phyloP scores from a whole-genome alignment of 2,888 invertebrate species.

The Mermis nigrescens region DNA sequence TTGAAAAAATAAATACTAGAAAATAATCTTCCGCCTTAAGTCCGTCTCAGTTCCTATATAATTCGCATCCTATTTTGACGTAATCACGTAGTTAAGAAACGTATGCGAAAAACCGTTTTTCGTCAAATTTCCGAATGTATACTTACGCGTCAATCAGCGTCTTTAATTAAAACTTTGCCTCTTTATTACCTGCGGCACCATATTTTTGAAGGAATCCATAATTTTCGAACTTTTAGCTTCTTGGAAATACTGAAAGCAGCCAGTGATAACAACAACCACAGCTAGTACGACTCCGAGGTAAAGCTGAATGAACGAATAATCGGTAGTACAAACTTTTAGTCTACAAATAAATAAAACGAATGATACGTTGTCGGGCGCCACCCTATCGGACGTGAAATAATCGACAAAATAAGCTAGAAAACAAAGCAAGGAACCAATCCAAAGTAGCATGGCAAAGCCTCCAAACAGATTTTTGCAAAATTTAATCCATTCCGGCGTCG shows the following conservation, averaged over 20 bases:
- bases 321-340: too few species aligned
- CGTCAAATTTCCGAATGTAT: too few species aligned
- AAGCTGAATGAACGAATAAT: slow-evolving; percentile 39
- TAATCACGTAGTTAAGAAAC: too few species aligned
- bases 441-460: slow-evolving; percentile 77
- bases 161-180: too few species aligned
- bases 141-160: too few species aligned
- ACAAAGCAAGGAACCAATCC: slow-evolving; percentile 91
- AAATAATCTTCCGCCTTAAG: too few species aligned
- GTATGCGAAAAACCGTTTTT: too few species aligned
- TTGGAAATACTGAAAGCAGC: slow-evolving; percentile 96
- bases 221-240: slow-evolving; percentile 89
- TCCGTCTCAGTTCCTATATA: too few species aligned
- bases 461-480: slow-evolving; percentile 93
- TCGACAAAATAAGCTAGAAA: slow-evolving; percentile 87
- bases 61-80: too few species aligned
- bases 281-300: slow-evolving; percentile 85
- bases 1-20: too few species aligned
- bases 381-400: slow-evolving; percentile 80
- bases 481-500: slow-evolving; percentile 95
- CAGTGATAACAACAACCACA: slow-evolving; percentile 88
- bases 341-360: too few species aligned
- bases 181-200: slow-evolving; percentile 58
- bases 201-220: slow-evolving; percentile 97
- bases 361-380: slow-evolving; percentile 66